Percentiles rank a stretch among this genome's conserved stretches.
phyloP scores from a whole-genome alignment of 2,888 invertebrate genomes.

The Drosophila pullipes region DNA sequence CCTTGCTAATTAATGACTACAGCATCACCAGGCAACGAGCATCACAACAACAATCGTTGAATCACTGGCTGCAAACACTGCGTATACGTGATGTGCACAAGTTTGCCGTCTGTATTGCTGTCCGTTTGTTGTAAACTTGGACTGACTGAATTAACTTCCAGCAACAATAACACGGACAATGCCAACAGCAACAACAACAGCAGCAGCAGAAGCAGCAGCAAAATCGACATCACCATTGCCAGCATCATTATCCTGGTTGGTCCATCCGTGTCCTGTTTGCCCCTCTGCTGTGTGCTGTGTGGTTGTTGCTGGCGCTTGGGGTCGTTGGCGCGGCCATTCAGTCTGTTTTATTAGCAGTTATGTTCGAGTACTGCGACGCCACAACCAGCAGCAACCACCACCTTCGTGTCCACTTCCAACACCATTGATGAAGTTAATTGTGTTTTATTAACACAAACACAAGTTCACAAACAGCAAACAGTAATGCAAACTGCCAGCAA shows the following conservation, averaged over 20 bases:
- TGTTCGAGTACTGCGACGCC: constrained; percentile 59
- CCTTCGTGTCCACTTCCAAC: constrained; percentile 33
- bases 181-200: constrained; percentile 18
- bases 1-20: constrained; percentile 85
- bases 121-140: constrained; percentile 63
- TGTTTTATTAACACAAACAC: constrained; percentile 85
- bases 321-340: constrained; percentile 74
- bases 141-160: constrained; percentile 52
- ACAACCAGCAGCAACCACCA: constrained; percentile 38
- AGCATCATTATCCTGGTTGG: constrained; percentile 67
- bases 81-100: constrained; percentile 68
- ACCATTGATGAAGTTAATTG: constrained; percentile 84
- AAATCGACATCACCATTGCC: constrained; percentile 52
- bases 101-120: constrained; percentile 15
- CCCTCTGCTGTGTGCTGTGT: constrained; percentile 11
- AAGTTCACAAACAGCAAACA: constrained; percentile 74
- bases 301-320: constrained; percentile 44
- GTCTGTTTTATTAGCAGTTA: constrained; percentile 81
- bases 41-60: constrained; percentile 59
- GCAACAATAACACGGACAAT: constrained; percentile 33
- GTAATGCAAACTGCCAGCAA: constrained; percentile 32
- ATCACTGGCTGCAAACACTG: constrained; percentile 60
- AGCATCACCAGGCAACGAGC: constrained; percentile 55
- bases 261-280: constrained; percentile 30
- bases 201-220: constrained; percentile 15